Evolutionary conservation across 2,797 vertebrate genomes (phyloP).

Genomic region (Setipinna tenuifilis): DNA sequence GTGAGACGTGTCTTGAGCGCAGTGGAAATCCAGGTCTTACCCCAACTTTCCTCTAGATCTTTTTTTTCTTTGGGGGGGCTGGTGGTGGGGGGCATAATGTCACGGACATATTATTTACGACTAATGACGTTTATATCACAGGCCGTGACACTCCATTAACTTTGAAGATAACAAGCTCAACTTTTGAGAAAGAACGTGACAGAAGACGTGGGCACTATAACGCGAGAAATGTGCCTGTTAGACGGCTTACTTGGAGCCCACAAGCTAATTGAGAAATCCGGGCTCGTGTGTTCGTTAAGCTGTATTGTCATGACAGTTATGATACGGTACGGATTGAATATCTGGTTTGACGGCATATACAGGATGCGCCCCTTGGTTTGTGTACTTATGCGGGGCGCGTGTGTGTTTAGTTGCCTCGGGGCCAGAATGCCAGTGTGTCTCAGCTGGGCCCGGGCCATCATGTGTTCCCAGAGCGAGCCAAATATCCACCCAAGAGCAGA

Average conservation of each 20-base stretch:
- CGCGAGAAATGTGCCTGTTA: background rate
- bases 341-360: background rate
- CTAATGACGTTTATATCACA: background rate
- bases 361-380: background rate
- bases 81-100: background rate
- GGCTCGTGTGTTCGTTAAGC: background rate
- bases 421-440: background rate
- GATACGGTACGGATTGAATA: no score
- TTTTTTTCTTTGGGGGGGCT: background rate
- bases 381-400: background rate
- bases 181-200: background rate
- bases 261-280: background rate
- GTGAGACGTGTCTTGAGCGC: background rate
- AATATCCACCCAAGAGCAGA: background rate
- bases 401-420: conserved; percentile 18
- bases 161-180: background rate
- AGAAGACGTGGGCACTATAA: background rate
- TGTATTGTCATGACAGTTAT: background rate
- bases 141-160: background rate
- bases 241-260: background rate
- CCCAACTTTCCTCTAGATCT: background rate
- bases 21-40: background rate
- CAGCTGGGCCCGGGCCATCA: conserved; percentile 14
- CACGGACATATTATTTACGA: background rate
- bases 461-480: background rate